phyloP scores from a whole-genome alignment of 2,888 invertebrate genomes.

The Acanthacorydalis orientalis region DNA sequence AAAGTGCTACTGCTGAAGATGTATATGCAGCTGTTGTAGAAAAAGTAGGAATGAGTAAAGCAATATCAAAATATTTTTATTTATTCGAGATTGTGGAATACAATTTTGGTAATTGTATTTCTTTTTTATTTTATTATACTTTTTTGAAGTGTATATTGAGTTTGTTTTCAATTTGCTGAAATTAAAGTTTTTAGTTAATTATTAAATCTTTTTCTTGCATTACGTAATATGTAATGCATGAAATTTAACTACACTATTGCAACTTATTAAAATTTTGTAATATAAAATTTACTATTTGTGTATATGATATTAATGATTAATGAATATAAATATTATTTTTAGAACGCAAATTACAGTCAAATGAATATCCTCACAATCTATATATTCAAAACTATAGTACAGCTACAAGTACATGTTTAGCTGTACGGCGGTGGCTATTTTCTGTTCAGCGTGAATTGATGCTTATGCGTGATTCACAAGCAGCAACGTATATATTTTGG shows the following conservation, averaged over 20 bases:
- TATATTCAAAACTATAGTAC: slow-evolving; percentile 99
- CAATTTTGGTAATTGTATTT: slow-evolving; percentile 63
- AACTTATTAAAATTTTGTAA: too few relatives aligned
- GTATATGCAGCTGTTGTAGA: slow-evolving; percentile 78
- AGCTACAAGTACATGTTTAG: slow-evolving; percentile 86
- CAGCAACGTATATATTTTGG: slow-evolving; percentile 53
- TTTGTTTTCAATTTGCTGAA: neutral
- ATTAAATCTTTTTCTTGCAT: too few relatives aligned
- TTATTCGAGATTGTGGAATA: slow-evolving; percentile 95
- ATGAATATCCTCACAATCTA: slow-evolving; percentile 91
- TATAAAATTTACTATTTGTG: too few relatives aligned
- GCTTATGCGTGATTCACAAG: slow-evolving; percentile 46
- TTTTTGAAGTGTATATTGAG: neutral
- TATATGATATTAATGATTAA: too few relatives aligned
- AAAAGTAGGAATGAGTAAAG: slow-evolving; percentile 64
- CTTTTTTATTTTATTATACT: neutral
- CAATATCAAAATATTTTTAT: slow-evolving; percentile 80
- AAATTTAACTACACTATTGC: too few relatives aligned
- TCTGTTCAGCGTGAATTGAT: slow-evolving; percentile 50
- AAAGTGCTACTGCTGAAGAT: slow-evolving; percentile 77
- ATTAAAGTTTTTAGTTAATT: neutral
- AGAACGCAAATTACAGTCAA: slow-evolving; percentile 85
- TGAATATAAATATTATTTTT: slow-evolving; percentile 18
- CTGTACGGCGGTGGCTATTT: slow-evolving; percentile 79
- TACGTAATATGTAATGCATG: too few relatives aligned